Conservation (phyloP, 2,888 invertebrate genomes). For the Apamea monoglypha region DNA sequence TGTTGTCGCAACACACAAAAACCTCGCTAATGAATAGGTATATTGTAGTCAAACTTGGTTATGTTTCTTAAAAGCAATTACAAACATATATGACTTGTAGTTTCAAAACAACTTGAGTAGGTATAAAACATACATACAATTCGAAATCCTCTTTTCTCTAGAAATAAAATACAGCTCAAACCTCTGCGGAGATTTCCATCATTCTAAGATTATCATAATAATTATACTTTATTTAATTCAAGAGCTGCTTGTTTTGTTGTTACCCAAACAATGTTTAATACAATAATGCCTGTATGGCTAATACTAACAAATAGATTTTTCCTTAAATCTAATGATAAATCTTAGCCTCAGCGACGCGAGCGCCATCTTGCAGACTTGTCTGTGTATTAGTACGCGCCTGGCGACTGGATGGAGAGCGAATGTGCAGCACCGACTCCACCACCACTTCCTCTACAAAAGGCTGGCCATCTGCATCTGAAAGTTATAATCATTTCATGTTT, state of each 20-base stretch:
- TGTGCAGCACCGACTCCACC: constrained; percentile 85
- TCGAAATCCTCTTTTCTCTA: neutral
- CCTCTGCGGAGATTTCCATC: neutral
- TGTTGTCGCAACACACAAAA: no score
- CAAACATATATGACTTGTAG: no score
- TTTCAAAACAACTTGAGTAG: no score
- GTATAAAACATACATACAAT: neutral
- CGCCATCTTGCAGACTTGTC: constrained; percentile 80
- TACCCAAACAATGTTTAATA: neutral
- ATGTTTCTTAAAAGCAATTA: no score
- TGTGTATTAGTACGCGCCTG: constrained; percentile 81
- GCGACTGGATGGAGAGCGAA: constrained; percentile 78
- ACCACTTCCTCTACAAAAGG: constrained; percentile 87
- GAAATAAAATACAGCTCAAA: no score
- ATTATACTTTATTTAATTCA: no score
- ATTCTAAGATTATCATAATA: no score
- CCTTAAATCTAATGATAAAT: constrained; percentile 48
- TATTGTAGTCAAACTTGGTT: no score
- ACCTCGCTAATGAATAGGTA: no score
- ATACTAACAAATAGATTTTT: neutral
- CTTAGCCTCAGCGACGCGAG: constrained; percentile 80
- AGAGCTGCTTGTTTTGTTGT: no score
- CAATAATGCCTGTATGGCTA: neutral
- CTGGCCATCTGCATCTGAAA: constrained; percentile 72
- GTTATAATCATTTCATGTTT: neutral